Percentiles rank a stretch among this genome's conserved stretches.
Conservation (phyloP, 2,888 invertebrate genomes). For the Mythimna pallens region DNA sequence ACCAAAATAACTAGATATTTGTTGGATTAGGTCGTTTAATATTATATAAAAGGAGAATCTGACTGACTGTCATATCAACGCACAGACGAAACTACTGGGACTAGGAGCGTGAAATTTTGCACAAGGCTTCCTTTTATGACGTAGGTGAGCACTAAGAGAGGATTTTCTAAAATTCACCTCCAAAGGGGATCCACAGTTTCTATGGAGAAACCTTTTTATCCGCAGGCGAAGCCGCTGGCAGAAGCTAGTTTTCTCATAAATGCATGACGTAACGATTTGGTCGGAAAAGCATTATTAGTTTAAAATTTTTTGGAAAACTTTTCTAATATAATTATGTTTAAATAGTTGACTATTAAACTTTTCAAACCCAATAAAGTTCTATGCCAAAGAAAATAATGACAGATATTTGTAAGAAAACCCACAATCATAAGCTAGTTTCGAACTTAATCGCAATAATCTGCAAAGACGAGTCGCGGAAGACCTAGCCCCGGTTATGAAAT, state of each 20-base stretch:
- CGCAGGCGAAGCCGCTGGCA: no score
- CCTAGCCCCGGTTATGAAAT: conserved; percentile 41
- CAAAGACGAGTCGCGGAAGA: conserved; percentile 36
- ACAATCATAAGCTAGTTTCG: neutral
- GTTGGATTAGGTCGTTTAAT: no score
- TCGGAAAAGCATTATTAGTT: neutral
- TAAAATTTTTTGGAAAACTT: neutral
- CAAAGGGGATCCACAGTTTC: no score
- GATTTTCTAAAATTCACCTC: no score
- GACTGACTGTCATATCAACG: no score
- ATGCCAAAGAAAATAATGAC: neutral
- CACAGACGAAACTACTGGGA: no score
- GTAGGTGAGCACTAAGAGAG: no score
- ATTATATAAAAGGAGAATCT: no score
- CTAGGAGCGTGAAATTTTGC: no score
- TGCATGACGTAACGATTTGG: neutral
- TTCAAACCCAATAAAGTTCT: neutral
- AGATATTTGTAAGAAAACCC: conserved; percentile 11
- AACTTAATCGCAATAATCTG: conserved; percentile 17
- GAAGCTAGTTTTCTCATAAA: neutral
- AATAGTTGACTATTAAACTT: neutral
- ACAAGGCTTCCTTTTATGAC: no score
- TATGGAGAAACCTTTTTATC: no score
- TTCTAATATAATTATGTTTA: neutral
- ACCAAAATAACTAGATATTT: no score